A percentile compares a stretch with the other conserved stretches of the same genome.
Evolutionary conservation across 2,113 vertebrate genomes (phyloP).

Genomic region (Atrichornis clamosus): DNA sequence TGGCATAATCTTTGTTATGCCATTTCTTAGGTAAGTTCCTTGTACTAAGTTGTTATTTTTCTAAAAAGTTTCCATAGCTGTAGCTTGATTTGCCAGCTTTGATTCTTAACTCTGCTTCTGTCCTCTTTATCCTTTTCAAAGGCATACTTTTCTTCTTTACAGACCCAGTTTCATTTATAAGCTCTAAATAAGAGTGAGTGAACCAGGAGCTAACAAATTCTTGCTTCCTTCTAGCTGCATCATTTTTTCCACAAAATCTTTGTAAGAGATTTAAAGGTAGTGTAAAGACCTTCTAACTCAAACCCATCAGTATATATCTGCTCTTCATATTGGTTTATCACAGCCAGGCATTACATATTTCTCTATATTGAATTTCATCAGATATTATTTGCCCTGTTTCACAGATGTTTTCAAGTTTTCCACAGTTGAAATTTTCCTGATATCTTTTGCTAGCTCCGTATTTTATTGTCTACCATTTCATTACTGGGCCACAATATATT

Average conservation of each 20-base stretch:
- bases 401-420: neutral
- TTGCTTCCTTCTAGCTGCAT: neutral
- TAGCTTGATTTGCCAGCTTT: neutral
- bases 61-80: neutral
- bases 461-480: neutral
- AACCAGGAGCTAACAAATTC: neutral
- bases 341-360: neutral
- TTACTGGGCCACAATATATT: neutral
- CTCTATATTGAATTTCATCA: neutral
- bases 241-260: neutral
- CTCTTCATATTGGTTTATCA: neutral
- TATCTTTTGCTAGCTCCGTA: neutral
- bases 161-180: slow-evolving; percentile 28
- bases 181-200: neutral
- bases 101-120: neutral
- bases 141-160: neutral
- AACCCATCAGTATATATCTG: neutral
- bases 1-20: neutral
- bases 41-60: neutral
- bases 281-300: neutral
- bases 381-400: neutral
- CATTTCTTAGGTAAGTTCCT: neutral
- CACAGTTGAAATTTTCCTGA: neutral
- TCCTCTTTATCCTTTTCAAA: slow-evolving; percentile 15
- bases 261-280: neutral